Base-by-base conservation (phyloP, 1,140 invertebrate genomes). In the Orchesella cincta region DNA sequence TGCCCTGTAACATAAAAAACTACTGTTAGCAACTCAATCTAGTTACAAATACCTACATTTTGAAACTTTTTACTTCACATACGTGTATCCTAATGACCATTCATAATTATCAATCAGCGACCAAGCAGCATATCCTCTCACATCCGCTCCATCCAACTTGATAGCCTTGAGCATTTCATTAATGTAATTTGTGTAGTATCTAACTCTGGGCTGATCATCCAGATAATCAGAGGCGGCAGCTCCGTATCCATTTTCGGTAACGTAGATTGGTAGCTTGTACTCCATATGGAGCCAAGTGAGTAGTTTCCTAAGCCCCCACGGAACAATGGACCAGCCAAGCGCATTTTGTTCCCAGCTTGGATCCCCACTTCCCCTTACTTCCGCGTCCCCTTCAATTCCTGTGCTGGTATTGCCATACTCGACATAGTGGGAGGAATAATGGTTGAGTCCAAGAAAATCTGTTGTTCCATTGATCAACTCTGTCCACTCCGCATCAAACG, bases 391-490 rank as follows among this genome's bases (percentile, higher is more conserved):
- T 16, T 64, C 57, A 18, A 76, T 12, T 34, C 52, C 20, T 46
- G 28, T 28, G 57, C 71, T 23, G 67, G 51, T 16, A 31, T 31
- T 33, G 76, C 75, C 0, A 71, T 26, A n/a, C 64, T n/a, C 71
- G 54, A 79, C 1, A 29, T 29, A 12, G 29, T 73, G 12, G 23
- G 31, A 23, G 33, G 23, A 71, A 23, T 29, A 26, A 39, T 28
- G 18, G n/a, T 31, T 29, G 46, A 36, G 0, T n/a, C 52, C 34
- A 28, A 46, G 18, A 34, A 36, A 35, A 33, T 35, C 16, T 20
- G 20, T 8, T 12, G 39, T 46, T 46, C 89, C 90, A 74, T 84
- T 86, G 1, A 91, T 84, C 52, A 84, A 80, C 1, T 84, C 33
- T 0, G 86, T 82, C 81, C 88, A 86, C 18, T 79, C 79, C n/a